phyloP scores from a whole-genome alignment of 2,888 invertebrate species.

The Rapana venosa region DNA sequence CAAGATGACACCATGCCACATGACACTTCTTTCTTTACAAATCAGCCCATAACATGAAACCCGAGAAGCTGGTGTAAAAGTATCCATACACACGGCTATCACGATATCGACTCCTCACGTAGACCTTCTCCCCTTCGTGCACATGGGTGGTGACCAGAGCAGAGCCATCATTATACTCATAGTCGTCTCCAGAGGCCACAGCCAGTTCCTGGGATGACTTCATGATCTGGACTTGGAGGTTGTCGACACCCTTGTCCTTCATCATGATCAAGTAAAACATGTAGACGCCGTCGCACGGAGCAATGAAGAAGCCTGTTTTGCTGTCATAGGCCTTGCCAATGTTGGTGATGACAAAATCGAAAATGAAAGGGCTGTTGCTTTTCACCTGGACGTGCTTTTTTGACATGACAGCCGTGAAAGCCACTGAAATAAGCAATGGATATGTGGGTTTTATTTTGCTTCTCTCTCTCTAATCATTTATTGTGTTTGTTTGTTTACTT shows the following conservation, averaged over 20 bases:
- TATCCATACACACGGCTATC: too few species aligned
- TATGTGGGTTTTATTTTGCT: too few species aligned
- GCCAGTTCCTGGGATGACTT: neutral
- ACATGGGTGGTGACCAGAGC: neutral
- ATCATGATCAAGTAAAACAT: neutral
- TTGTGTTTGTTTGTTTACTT: too few species aligned
- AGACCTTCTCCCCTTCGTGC: neutral
- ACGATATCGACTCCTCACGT: too few species aligned
- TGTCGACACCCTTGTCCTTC: neutral
- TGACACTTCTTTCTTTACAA: too few species aligned
- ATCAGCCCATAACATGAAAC: too few species aligned
- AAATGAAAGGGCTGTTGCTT: neutral
- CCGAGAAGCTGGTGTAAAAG: too few species aligned
- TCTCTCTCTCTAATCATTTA: too few species aligned
- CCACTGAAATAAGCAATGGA: neutral
- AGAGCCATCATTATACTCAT: neutral
- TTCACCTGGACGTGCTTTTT: neutral
- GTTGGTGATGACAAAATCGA: constrained; percentile 16
- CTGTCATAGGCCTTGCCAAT: neutral
- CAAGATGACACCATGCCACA: too few species aligned
- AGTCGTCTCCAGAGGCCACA: neutral
- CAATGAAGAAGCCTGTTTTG: neutral
- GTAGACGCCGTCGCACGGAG: neutral
- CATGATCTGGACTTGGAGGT: neutral
- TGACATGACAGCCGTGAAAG: neutral